Percentiles rank a stretch among this genome's conserved stretches.
Conservation (phyloP, 2,113 vertebrate genomes). For the Gadus macrocephalus region DNA sequence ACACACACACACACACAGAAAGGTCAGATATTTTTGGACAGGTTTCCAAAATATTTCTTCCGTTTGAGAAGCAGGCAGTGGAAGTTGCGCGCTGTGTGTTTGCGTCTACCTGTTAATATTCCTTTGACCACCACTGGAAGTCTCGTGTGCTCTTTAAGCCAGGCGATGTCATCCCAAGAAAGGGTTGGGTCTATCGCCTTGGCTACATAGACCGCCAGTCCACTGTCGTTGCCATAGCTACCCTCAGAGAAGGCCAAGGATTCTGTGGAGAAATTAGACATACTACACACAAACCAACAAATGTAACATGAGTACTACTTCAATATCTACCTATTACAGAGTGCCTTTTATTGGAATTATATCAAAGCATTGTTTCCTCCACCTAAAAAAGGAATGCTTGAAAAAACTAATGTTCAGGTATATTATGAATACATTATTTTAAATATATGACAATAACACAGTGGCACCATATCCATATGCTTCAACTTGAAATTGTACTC, state of each 20-base stretch:
- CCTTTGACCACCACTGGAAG: constrained; percentile 89
- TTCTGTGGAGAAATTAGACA: constrained; percentile 86
- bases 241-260: constrained; percentile 82
- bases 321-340: no score
- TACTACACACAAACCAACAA: constrained; percentile 60
- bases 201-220: constrained; percentile 85
- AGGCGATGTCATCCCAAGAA: constrained; percentile 83
- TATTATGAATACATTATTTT: no score
- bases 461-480: no score
- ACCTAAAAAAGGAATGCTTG: no score
- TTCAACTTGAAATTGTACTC: no score
- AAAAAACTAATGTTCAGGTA: no score
- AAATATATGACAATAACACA: no score
- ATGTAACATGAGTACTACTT: neutral
- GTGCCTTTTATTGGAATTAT: no score
- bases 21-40: neutral
- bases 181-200: constrained; percentile 85
- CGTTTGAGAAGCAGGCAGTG: neutral
- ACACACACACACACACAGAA: constrained; percentile 1
- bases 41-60: neutral
- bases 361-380: no score
- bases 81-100: neutral
- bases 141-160: constrained; percentile 81
- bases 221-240: constrained; percentile 82
- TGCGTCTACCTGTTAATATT: constrained; percentile 78